These are phyloP conservation scores for Ischnus inquisitorius DNA, from an alignment of 2,888 invertebrate species.

Conservation along the genomic window DNA sequence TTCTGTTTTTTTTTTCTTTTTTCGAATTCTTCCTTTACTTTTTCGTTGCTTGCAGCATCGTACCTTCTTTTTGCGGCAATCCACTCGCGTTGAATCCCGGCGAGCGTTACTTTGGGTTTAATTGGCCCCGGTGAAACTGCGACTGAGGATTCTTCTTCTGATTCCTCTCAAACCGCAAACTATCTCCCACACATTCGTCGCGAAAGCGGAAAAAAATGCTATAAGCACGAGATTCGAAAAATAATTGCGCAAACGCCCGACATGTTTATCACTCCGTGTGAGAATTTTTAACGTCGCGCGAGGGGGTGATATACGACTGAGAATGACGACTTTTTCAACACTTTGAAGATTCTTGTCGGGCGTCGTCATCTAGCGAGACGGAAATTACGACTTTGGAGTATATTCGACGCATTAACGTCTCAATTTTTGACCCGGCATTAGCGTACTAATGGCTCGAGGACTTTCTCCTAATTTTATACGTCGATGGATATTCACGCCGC, in stretches of 20 bases:
- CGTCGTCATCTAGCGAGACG: background rate
- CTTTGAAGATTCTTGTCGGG: background rate
- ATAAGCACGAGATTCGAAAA: background rate
- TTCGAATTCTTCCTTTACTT: conserved; percentile 30
- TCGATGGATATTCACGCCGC: conserved; percentile 46
- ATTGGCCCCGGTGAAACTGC: conserved; percentile 44
- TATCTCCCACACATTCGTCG: background rate
- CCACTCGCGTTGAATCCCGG: conserved; percentile 13
- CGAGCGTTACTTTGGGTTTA: conserved; percentile 53
- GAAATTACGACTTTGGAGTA: conserved; percentile 11
- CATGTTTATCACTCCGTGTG: background rate
- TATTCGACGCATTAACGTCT: conserved; percentile 36
- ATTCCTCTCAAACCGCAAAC: background rate
- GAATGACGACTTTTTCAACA: conserved; percentile 30
- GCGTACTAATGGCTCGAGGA: conserved; percentile 38
- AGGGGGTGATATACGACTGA: background rate
- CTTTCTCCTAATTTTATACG: conserved; percentile 57
- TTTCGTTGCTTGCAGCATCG: background rate
- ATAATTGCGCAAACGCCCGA: background rate
- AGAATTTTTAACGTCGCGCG: background rate
- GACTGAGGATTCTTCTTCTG: background rate
- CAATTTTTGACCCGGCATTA: conserved; percentile 48
- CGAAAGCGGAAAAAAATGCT: background rate
- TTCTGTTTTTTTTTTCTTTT: conserved; percentile 31
- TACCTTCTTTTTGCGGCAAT: conserved; percentile 25